Percentiles rank a stretch among this genome's conserved stretches.
phyloP scores from a whole-genome alignment of 2,888 invertebrate species.

The Podabrus alpinus region DNA sequence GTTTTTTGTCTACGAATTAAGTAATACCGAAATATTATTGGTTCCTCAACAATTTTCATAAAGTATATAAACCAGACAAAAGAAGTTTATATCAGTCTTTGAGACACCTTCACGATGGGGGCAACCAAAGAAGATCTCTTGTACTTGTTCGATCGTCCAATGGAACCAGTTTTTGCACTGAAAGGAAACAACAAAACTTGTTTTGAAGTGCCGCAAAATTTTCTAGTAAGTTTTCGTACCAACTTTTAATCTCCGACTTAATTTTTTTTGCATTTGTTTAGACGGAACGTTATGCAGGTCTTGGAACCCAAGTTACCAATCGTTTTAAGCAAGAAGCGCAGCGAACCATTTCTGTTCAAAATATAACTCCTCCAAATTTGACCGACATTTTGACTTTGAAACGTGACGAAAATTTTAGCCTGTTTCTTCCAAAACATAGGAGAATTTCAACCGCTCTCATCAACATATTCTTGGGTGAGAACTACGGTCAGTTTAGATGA shows the following conservation, averaged over 20 bases:
- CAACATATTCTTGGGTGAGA: slow-evolving; percentile 67
- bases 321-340: slow-evolving; percentile 62
- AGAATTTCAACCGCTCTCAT: slow-evolving; percentile 72
- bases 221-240: slow-evolving; percentile 61
- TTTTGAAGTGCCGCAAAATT: slow-evolving; percentile 65
- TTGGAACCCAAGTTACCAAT: slow-evolving; percentile 63
- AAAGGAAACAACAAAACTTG: slow-evolving; percentile 67
- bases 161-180: slow-evolving; percentile 76
- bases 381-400: slow-evolving; percentile 61
- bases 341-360: slow-evolving; percentile 61
- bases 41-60: not conserved
- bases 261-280: slow-evolving; percentile 39
- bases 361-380: slow-evolving; percentile 62
- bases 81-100: not conserved
- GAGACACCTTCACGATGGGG: not conserved
- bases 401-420: slow-evolving; percentile 69
- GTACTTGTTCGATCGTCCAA: slow-evolving; percentile 74
- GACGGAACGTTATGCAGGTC: slow-evolving; percentile 61
- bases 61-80: not conserved
- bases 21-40: not conserved
- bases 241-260: not conserved
- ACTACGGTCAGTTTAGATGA: not conserved
- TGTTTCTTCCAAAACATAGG: slow-evolving; percentile 74
- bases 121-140: slow-evolving; percentile 60
- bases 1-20: too few relatives aligned